A percentile compares a stretch with the other conserved stretches of the same genome.
phyloP scores from a whole-genome alignment of 1,140 invertebrate species.

The Meteorus sp. region DNA sequence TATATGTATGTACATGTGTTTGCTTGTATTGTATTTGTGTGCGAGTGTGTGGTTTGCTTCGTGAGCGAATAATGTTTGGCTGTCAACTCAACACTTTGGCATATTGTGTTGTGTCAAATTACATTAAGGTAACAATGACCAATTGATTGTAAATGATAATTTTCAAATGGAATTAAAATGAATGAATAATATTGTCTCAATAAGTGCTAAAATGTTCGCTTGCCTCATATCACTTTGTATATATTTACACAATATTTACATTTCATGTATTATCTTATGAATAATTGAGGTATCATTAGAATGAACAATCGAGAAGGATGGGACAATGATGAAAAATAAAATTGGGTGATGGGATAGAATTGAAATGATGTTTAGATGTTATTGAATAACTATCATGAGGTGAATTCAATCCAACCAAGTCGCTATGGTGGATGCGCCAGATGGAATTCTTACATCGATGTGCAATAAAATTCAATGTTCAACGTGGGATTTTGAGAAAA shows the following conservation, averaged over 20 bases:
- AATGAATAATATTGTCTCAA: not conserved
- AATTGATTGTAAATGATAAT: slow-evolving; percentile 6
- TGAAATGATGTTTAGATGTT: too few relatives aligned
- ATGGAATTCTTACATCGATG: not conserved
- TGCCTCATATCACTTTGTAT: too few relatives aligned
- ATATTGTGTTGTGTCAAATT: slow-evolving; percentile 15
- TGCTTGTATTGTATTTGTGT: too few relatives aligned
- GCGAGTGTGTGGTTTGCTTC: slow-evolving; percentile 6
- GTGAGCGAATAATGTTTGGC: slow-evolving; percentile 5
- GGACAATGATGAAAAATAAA: too few relatives aligned
- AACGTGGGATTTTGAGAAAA: slow-evolving; percentile 15
- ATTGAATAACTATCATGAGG: too few relatives aligned
- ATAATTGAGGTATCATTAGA: too few relatives aligned
- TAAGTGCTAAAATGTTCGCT: too few relatives aligned
- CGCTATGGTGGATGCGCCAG: slow-evolving; percentile 5
- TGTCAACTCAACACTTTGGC: slow-evolving; percentile 11
- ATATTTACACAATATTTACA: not conserved
- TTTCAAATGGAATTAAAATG: not conserved
- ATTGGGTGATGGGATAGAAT: too few relatives aligned
- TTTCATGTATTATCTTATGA: not conserved
- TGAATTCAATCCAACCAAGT: too few relatives aligned
- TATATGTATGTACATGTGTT: too few relatives aligned
- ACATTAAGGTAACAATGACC: slow-evolving; percentile 11
- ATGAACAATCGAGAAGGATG: too few relatives aligned
- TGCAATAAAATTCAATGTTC: slow-evolving; percentile 11